Evolutionary conservation across 92 coral and sea anemone species (phyloP), one percentile per base, ranked within the genome.

Genomic region (Porites cylindrica): DNA sequence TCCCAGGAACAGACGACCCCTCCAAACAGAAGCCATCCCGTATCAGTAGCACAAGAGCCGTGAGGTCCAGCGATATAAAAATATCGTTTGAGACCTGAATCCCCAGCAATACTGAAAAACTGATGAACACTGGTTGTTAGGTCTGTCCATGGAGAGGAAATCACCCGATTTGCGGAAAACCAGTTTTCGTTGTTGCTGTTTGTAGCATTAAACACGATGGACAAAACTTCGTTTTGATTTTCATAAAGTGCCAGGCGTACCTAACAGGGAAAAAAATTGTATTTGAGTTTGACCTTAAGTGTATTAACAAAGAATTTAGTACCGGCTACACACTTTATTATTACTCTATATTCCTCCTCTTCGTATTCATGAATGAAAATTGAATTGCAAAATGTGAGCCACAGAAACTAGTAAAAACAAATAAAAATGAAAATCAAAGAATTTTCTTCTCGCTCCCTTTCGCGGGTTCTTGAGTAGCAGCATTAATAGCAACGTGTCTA

Each of bases 101-200:
- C 1, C 1, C 77, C 82, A 47, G 18, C 0, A 53, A 85, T 17
- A 38, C 51, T 66, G 75, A 85, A 67, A 51, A 4, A 7, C 13
- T n/a, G 2, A 3, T 23, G 71, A 66, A n/a, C 16, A 29, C 51
- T 77, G 21, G 51, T 87, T 7, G 52, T 72, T 16, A 87, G 18
- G 79, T 87, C 91, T 23, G 67, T 81, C 91, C 91, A 87, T 12
- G 91, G 91, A 20, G 91, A 87, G 26, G 70, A 20, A 32, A 87
- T 51, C 16, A 87, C 63, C 16, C 87, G 75, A 53, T 24, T 29
- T 10, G 23, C 51, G n/a, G 79, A 6, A 68, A 87, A 87, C 90
- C 90, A 71, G 81, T 73, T 23, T 7, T 19, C 11, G 38, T 58
- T 71, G 56, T 24, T n/a, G 10, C 79, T 67, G 78, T 38, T 76